Evolutionary conservation across 2,888 invertebrate genomes (phyloP), one percentile per base, ranked within the genome.

Genomic region (Drosophila tripunctata): DNA sequence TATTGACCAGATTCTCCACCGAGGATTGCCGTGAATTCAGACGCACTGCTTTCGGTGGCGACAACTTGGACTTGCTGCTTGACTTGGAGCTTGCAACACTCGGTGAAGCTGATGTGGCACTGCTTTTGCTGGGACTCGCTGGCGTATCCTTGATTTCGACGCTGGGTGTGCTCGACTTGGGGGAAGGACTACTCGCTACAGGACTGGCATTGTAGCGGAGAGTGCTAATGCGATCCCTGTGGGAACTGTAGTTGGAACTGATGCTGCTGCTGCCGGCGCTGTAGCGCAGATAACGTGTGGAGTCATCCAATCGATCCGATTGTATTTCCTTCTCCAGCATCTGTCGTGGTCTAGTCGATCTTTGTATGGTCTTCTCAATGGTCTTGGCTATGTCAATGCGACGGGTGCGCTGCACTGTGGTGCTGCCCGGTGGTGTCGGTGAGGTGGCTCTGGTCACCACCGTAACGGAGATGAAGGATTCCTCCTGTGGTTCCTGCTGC

Each of bases 401-500:
- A 76, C 95, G 93, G 19, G 93, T 93, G 70, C 95, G 92, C 41
- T 88, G 89, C 70, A 94, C 94, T 0, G 94, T 93, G 0, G 94
- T 94, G 24, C 86, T 79, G 22, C 89, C 89, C 0, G 95, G 94
- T 3, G 95, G 94, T 0, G 95, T 95, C 0, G 96, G 96, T 14
- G 96, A 96, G 0, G 96, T 96, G 22, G 94, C 95, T 61, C 96
- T 92, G 0, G 95, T 95, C 2, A 95, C 92, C 48, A 96, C 93
- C 3, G 93, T 92, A 2, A 96, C 89, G 3, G 93, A 91, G 35
- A 93, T 89, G 45, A 90, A 90, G 61, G 91, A 90, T 54, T 91
- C 90, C 21, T 73, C 82, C 12, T 70, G 55, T 3, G 69, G 65
- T 4, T 24, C 43, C n/a, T 15, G 24, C 5, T 43, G 14, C 4